These are phyloP conservation scores for Rallus limicola DNA, from an alignment of 2,113 vertebrate genomes.

Conservation along the genomic window DNA sequence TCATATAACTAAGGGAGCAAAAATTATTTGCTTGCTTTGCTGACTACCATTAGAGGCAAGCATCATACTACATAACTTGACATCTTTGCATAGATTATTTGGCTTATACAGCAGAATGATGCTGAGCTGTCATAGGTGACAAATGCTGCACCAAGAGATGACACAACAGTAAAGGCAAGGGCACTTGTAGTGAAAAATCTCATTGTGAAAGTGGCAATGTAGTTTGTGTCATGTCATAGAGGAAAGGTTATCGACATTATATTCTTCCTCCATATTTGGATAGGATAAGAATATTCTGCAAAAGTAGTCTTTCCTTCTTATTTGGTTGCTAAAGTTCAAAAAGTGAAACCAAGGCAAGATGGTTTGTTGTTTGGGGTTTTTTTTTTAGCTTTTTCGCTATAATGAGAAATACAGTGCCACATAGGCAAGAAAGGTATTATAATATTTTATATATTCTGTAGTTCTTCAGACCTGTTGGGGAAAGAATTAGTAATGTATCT, in stretches of 20 bases:
- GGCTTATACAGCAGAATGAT: not conserved
- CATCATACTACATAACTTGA: not conserved
- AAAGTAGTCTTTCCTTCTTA: not conserved
- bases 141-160: not conserved
- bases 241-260: not conserved
- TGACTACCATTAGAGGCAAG: not conserved
- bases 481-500: conserved; percentile 81
- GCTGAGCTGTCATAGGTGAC: not conserved
- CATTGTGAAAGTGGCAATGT: not conserved
- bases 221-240: not conserved
- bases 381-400: not conserved
- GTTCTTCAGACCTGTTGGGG: conserved; percentile 73
- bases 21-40: not conserved
- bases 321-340: not conserved
- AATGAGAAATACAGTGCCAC: not conserved
- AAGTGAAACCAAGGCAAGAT: not conserved
- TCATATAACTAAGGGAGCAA: not conserved
- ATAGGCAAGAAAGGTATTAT: conserved; percentile 27
- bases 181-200: not conserved
- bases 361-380: not conserved
- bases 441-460: conserved; percentile 39
- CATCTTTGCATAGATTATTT: not conserved
- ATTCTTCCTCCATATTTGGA: not conserved
- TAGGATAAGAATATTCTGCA: not conserved
- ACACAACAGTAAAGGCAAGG: not conserved